Base-by-base conservation (phyloP, 2,113 vertebrate species). In the Eonycteris spelaea region DNA sequence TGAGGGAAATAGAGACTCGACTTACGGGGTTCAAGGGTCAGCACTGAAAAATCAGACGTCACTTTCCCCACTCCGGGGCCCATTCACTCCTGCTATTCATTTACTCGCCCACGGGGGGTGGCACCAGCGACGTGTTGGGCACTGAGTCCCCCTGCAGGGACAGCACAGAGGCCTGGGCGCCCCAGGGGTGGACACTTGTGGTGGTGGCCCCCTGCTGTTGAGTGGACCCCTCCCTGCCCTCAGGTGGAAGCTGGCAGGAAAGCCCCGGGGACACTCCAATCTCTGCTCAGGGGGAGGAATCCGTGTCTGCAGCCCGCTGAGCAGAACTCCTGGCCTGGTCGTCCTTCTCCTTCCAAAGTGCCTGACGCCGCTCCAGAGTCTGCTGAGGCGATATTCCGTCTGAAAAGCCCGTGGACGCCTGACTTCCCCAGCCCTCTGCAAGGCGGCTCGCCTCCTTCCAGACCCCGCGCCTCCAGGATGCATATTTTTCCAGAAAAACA, bases 1-100 rank as follows among this genome's bases (percentile, higher is more conserved):
- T 12, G 18, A 79, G 13, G 80, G 30, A 26, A n/a, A 35, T 5
- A 15, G 61, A 86, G 38, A 13, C 71, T 75, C 0, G 7, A 2
- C 26, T 4, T 7, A 6, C 16, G 9, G 45, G 35, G 43, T 24
- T 5, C 28, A 80, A 45, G 43, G 40, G 15, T 53, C 67, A 53
- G 35, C 0, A 2, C n/a, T 79, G 63, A 40, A 33, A n/a, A n/a
- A 2, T 0, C 1, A 0, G 61, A 43, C 4, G 0, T 55, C 35
- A 8, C 38, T 24, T 65, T 4, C 77, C 30, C 55, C 33, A 4
- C 28, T 21, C 70, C 13, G 22, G 65, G 30, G 14, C 30, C 35
- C 8, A 4, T 22, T n/a, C 26, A 2, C 19, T 43, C n/a, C 43
- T 3, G 0, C 28, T 9, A 2, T 16, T 38, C 19, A 1, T 45